Evolutionary conservation across 23 tunicate genomes (phyloP).

Genomic region (Clavelina lepadiformis): DNA sequence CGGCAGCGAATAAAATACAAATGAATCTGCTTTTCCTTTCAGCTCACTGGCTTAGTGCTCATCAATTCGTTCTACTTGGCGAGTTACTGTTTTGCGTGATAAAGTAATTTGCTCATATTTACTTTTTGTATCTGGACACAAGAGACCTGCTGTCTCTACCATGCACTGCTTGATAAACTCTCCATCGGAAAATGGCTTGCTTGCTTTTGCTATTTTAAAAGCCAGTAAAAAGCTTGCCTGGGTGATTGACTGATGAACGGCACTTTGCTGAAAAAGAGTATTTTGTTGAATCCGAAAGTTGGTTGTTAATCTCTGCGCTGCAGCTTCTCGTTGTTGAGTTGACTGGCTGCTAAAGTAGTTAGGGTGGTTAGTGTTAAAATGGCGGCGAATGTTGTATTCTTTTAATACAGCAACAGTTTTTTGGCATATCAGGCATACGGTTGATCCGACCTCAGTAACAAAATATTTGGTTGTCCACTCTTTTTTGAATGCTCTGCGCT

Average conservation of each 20-base stretch:
- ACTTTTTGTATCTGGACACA: conserved; percentile 11
- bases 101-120: conserved; percentile 20
- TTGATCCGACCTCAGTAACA: conserved; percentile 16
- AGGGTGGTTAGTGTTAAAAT: conserved; percentile 7
- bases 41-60: conserved; percentile 10
- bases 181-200: conserved; percentile 35
- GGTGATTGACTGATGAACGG: conserved; percentile 14
- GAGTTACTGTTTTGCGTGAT: conserved; percentile 32
- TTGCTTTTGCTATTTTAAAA: conserved; percentile 21
- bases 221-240: conserved; percentile 35
- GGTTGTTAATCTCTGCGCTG: conserved; percentile 4
- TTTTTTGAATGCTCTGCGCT: conserved; percentile 21
- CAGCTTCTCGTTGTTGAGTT: conserved; percentile 5
- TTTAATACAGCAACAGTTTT: conserved; percentile 14
- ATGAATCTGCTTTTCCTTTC: conserved; percentile 2
- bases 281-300: conserved; percentile 14
- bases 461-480: conserved; percentile 28
- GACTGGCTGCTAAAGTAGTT: conserved; percentile 1
- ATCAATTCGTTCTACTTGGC: background rate
- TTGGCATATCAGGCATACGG: conserved; percentile 10
- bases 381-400: conserved; percentile 5
- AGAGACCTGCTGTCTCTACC: conserved; percentile 27
- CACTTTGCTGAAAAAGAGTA: conserved; percentile 11
- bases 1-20: background rate
- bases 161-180: conserved; percentile 18